These are phyloP conservation scores for Platichthys flesus DNA, from an alignment of 2,113 vertebrate species.

Conservation along the genomic window DNA sequence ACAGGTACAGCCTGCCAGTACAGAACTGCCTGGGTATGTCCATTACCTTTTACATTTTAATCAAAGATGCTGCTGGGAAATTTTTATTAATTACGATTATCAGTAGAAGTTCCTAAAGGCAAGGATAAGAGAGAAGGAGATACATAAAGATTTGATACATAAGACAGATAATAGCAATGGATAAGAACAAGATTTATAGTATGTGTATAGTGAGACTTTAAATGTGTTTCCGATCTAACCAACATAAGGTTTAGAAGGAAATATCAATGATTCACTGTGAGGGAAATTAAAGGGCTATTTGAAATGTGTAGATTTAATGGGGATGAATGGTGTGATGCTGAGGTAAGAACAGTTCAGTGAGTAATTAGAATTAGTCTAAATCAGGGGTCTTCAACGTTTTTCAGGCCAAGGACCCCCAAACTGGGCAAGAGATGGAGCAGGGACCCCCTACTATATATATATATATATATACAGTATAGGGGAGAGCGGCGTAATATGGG, in stretches of 20 bases:
- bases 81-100: conserved; percentile 53
- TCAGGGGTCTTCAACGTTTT: too few relatives aligned
- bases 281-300: conserved; percentile 50
- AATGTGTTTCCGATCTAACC: conserved; percentile 45
- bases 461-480: too few relatives aligned
- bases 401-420: too few relatives aligned
- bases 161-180: conserved; percentile 40
- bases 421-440: too few relatives aligned
- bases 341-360: conserved; percentile 24
- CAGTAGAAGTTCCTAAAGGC: conserved; percentile 49
- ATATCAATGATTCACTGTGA: conserved; percentile 47
- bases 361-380: conserved; percentile 37
- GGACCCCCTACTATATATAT: too few relatives aligned
- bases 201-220: conserved; percentile 29
- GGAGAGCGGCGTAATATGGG: too few relatives aligned
- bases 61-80: conserved; percentile 24
- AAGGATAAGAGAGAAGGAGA: conserved; percentile 39
- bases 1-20: not conserved
- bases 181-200: conserved; percentile 64
- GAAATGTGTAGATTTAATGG: conserved; percentile 54
- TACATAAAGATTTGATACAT: conserved; percentile 52
- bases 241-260: conserved; percentile 46
- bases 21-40: conserved; percentile 2
- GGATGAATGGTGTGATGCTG: conserved; percentile 27
- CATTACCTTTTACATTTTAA: conserved; percentile 15